These are phyloP conservation scores for Aphelocoma coerulescens DNA, from an alignment of 2,113 vertebrate species.

Conservation along the genomic window DNA sequence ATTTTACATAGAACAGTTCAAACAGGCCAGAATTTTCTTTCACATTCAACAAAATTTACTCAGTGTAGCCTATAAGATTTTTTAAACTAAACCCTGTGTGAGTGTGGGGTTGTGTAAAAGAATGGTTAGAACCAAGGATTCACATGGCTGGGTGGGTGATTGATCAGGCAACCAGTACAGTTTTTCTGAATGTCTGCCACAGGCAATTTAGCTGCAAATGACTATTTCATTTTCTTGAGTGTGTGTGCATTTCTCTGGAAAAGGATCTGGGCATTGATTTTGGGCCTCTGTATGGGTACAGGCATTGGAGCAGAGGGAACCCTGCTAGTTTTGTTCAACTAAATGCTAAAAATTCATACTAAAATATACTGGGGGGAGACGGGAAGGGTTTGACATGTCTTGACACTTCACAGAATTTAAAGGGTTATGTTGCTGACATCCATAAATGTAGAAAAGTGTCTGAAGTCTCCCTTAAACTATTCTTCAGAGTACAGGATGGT, in stretches of 20 bases:
- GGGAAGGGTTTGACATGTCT: neutral
- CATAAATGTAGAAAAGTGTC: neutral
- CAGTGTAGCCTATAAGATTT: neutral
- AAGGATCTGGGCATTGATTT: neutral
- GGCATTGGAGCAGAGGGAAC: neutral
- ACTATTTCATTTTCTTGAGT: neutral
- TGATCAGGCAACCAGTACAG: neutral
- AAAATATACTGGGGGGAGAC: neutral
- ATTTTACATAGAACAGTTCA: neutral
- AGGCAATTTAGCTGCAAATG: conserved; percentile 5
- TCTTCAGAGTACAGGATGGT: neutral
- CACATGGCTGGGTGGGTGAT: neutral
- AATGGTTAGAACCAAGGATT: neutral
- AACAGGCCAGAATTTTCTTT: neutral
- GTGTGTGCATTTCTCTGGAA: neutral
- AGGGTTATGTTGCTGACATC: neutral
- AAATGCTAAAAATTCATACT: neutral
- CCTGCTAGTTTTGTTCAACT: neutral
- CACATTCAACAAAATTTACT: neutral
- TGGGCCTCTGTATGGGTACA: neutral
- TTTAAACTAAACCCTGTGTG: neutral
- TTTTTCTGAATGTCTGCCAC: neutral
- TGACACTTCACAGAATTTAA: neutral
- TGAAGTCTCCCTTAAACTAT: neutral
- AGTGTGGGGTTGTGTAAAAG: neutral